Evolutionary conservation across 1,140 invertebrate genomes (phyloP).

Genomic region (Heliothis virescens): DNA sequence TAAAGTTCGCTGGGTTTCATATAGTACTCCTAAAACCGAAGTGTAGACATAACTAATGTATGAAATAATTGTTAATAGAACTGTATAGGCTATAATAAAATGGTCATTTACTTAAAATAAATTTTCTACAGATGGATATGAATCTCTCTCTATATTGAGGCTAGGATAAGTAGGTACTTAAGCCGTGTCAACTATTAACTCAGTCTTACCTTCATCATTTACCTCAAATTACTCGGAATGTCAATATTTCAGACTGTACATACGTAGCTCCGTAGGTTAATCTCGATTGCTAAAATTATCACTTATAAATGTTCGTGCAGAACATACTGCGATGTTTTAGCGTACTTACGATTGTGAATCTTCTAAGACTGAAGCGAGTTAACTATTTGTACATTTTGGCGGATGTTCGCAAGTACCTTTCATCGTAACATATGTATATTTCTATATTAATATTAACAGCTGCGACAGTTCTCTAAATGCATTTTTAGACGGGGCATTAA

Average conservation of each 20-base stretch:
- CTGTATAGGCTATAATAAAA: too few species aligned
- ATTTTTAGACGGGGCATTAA: too few species aligned
- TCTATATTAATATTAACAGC: neutral
- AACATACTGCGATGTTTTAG: neutral
- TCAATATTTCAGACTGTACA: conserved; percentile 13
- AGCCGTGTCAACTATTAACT: too few species aligned
- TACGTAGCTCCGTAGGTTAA: neutral
- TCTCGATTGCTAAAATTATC: neutral
- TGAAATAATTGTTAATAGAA: too few species aligned
- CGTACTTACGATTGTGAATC: conserved; percentile 1
- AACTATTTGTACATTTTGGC: conserved; percentile 1
- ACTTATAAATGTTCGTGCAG: neutral
- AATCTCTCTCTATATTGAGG: too few species aligned
- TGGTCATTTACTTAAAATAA: too few species aligned
- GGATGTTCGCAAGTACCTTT: neutral
- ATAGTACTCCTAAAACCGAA: too few species aligned
- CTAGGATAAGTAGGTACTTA: too few species aligned
- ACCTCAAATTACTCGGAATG: neutral
- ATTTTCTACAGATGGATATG: too few species aligned
- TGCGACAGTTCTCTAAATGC: neutral
- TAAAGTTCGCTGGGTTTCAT: too few species aligned
- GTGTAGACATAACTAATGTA: too few species aligned
- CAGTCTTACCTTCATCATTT: neutral
- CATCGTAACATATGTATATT: neutral
- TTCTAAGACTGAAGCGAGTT: conserved; percentile 25